phyloP scores from a whole-genome alignment of 2,797 vertebrate genomes.

The Poecilia picta region DNA sequence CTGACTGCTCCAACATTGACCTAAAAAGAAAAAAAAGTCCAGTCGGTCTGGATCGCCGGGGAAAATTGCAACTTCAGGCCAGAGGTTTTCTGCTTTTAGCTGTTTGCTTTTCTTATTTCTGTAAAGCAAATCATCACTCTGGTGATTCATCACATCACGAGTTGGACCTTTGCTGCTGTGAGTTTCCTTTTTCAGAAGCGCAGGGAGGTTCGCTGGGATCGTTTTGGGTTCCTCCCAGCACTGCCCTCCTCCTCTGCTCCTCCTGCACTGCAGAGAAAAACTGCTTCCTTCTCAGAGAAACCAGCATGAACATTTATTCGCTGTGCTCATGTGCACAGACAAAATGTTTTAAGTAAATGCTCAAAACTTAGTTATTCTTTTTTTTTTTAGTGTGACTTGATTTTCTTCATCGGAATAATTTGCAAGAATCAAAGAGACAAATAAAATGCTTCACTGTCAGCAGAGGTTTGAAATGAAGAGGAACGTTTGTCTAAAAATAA shows the following conservation, averaged over 20 bases:
- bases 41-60: slow-evolving; percentile 34
- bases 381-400: background rate
- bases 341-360: slow-evolving; percentile 9
- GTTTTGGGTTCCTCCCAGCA: slow-evolving; percentile 30
- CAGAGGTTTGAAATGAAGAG: background rate
- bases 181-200: slow-evolving; percentile 24
- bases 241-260: slow-evolving; percentile 16
- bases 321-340: slow-evolving; percentile 22
- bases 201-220: slow-evolving; percentile 33
- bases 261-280: slow-evolving; percentile 37
- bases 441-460: background rate
- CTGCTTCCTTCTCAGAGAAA: slow-evolving; percentile 54
- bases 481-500: slow-evolving; percentile 6
- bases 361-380: background rate
- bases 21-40: background rate
- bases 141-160: slow-evolving; percentile 57
- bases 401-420: background rate
- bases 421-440: background rate
- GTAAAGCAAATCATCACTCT: slow-evolving; percentile 22
- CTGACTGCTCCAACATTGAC: slow-evolving; percentile 30
- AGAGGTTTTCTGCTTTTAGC: slow-evolving; percentile 33
- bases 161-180: slow-evolving; percentile 46
- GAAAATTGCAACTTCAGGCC: slow-evolving; percentile 27
- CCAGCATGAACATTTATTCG: slow-evolving; percentile 50
- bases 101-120: slow-evolving; percentile 59